A percentile compares a stretch with the other conserved stretches of the same genome.
Evolutionary conservation across 92 coral and sea anemone species (phyloP).

Genomic region (Heteractis magnifica): DNA sequence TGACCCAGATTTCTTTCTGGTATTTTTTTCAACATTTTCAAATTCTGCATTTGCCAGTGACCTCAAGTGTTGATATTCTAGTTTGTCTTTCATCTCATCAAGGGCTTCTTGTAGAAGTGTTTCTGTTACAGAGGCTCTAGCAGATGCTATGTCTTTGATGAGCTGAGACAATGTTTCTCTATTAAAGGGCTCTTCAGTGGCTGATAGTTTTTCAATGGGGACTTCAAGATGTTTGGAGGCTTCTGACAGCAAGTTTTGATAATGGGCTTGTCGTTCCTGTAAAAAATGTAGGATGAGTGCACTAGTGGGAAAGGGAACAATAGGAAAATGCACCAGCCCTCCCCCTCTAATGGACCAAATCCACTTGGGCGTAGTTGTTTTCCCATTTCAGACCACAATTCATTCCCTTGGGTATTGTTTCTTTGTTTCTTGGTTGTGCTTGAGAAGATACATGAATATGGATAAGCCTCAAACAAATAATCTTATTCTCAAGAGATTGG

Average conservation of each 20-base stretch:
- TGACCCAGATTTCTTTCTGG: slow-evolving; percentile 51
- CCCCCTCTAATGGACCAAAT: too few species aligned
- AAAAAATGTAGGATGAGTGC: not conserved
- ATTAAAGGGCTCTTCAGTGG: slow-evolving; percentile 38
- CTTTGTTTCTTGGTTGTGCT: too few species aligned
- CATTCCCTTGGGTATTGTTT: too few species aligned
- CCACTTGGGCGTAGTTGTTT: too few species aligned
- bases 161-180: slow-evolving; percentile 45
- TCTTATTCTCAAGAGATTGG: too few species aligned
- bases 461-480: too few species aligned
- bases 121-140: slow-evolving; percentile 53
- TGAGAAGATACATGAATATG: too few species aligned
- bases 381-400: too few species aligned
- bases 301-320: too few species aligned
- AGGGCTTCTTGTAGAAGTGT: slow-evolving; percentile 55
- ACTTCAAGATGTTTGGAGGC: slow-evolving; percentile 58
- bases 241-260: slow-evolving; percentile 51
- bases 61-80: slow-evolving; percentile 68
- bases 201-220: slow-evolving; percentile 52
- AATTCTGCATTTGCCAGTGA: slow-evolving; percentile 36
- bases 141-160: slow-evolving; percentile 50
- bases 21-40: slow-evolving; percentile 35
- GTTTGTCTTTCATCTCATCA: slow-evolving; percentile 67
- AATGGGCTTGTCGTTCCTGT: slow-evolving; percentile 64
- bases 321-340: too few species aligned